Evolutionary conservation across 1,140 invertebrate genomes (phyloP).

Genomic region (Drosophila aff.): DNA sequence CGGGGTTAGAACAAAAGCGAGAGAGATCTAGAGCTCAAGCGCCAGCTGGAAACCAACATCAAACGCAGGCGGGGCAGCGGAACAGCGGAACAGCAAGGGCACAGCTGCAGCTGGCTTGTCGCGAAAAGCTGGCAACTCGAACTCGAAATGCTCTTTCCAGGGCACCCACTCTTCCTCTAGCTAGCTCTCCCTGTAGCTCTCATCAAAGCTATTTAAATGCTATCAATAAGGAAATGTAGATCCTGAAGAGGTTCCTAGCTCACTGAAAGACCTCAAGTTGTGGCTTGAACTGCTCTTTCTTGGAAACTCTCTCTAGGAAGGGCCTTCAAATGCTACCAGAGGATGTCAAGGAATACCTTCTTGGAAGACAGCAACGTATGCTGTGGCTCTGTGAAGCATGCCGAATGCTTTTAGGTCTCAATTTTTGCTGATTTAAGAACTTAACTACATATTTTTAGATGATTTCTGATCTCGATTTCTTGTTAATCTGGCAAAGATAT

Average conservation of each 20-base stretch:
- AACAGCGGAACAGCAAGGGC: neutral
- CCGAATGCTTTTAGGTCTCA: neutral
- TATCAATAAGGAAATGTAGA: no score
- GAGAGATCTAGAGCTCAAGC: constrained; percentile 5
- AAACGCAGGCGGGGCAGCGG: neutral
- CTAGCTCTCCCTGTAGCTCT: neutral
- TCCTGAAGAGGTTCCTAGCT: neutral
- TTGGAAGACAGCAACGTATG: no score
- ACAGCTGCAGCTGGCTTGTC: neutral
- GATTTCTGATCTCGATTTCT: neutral
- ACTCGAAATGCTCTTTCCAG: constrained; percentile 14
- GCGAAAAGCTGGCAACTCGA: neutral
- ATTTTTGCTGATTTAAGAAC: neutral
- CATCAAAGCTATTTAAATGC: neutral
- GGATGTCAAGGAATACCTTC: no score
- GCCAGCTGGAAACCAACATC: constrained; percentile 18
- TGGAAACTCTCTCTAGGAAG: no score
- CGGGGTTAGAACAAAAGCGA: neutral
- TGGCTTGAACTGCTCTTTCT: neutral
- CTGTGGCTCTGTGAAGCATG: neutral
- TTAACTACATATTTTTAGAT: neutral
- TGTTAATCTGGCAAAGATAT: neutral
- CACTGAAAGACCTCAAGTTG: neutral
- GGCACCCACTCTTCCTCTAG: neutral
- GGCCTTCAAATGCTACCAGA: no score